Evolutionary conservation across 2,113 vertebrate species (phyloP).

Genomic region (Rousettus leschenaultii): DNA sequence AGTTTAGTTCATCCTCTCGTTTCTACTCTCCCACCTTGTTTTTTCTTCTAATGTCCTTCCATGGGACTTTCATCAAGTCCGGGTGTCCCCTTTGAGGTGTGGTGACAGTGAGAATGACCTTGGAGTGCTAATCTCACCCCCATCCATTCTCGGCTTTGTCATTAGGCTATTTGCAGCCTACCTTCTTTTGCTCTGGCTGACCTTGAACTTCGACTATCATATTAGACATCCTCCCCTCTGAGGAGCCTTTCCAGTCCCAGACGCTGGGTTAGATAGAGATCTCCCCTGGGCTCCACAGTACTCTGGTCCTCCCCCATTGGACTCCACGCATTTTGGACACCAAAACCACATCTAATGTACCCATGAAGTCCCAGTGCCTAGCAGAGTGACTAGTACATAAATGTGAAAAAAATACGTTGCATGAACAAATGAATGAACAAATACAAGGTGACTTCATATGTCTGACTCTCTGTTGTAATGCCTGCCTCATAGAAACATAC

Average conservation of each 20-base stretch:
- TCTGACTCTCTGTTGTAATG: background rate
- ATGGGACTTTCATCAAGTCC: background rate
- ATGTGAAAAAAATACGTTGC: background rate
- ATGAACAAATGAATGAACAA: background rate
- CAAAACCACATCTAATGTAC: background rate
- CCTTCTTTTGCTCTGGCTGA: background rate
- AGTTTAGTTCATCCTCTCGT: background rate
- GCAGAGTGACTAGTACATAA: background rate
- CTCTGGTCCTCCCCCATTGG: background rate
- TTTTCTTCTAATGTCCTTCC: background rate
- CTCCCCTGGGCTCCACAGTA: background rate
- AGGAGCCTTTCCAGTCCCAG: background rate
- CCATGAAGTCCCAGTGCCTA: background rate
- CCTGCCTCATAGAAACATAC: background rate
- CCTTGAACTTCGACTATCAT: background rate
- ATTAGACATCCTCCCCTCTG: background rate
- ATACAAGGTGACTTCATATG: background rate
- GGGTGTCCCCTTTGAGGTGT: background rate
- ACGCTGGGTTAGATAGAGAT: background rate
- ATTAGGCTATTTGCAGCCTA: background rate
- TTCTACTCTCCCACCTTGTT: background rate
- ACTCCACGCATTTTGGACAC: background rate
- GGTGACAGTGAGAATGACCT: background rate
- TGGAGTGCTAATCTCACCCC: background rate
- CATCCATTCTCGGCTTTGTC: background rate